Evolutionary conservation across 2,113 vertebrate species (phyloP).

Genomic region (Macaca nemestrina): DNA sequence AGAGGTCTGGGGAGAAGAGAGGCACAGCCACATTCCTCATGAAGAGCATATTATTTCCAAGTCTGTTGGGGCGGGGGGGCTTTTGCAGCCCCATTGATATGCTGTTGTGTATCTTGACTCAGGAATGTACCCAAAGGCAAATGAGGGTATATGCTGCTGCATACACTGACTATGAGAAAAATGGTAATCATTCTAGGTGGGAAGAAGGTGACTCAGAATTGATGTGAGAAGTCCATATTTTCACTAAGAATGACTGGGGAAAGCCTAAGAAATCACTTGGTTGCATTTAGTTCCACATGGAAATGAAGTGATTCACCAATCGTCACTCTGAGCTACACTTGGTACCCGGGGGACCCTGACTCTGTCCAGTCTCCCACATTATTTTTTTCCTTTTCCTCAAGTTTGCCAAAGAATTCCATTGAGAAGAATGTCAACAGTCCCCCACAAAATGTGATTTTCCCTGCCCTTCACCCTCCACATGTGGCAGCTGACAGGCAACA

Average conservation of each 20-base stretch:
- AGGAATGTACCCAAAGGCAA: background rate
- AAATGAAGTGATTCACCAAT: background rate
- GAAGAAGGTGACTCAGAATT: background rate
- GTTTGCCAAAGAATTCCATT: conserved; percentile 13
- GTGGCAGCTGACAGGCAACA: background rate
- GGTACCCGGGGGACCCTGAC: background rate
- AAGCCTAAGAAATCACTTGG: background rate
- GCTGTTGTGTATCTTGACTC: background rate
- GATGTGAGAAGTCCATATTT: background rate
- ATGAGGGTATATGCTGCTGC: background rate
- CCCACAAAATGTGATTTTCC: background rate
- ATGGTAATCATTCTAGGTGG: background rate
- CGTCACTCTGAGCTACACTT: background rate
- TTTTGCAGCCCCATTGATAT: background rate
- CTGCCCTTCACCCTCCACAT: background rate
- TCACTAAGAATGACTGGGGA: background rate
- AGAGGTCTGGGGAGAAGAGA: background rate
- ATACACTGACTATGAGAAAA: background rate
- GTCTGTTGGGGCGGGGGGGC: background rate
- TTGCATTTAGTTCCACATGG: background rate
- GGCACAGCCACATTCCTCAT: background rate
- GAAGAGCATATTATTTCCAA: background rate
- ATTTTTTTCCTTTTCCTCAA: background rate
- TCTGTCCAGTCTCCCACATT: background rate
- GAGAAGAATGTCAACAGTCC: background rate